Evolutionary conservation across 2,888 invertebrate genomes (phyloP).

Genomic region (Stictocephala bisonia): DNA sequence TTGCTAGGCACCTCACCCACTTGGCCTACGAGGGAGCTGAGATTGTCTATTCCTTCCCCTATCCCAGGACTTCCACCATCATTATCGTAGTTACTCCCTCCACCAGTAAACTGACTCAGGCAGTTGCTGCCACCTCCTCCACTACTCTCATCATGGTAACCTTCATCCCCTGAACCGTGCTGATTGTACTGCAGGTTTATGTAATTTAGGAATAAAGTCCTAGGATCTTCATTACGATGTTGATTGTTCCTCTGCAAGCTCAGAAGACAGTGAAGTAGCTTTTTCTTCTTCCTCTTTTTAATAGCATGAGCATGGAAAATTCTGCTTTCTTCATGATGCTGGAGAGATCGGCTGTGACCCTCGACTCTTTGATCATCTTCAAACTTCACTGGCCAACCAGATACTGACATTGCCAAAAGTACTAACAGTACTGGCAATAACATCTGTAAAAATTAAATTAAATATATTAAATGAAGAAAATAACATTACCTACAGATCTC

Average conservation of each 20-base stretch:
- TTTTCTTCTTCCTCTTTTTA: slow-evolving; percentile 46
- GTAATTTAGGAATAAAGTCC: slow-evolving; percentile 40
- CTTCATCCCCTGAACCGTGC: neutral
- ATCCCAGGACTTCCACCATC: slow-evolving; percentile 14
- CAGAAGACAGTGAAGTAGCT: slow-evolving; percentile 45
- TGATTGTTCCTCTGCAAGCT: slow-evolving; percentile 17
- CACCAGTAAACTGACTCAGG: slow-evolving; percentile 2
- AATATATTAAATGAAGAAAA: no score
- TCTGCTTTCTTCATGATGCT: slow-evolving; percentile 32
- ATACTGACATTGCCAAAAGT: neutral
- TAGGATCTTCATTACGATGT: slow-evolving; percentile 5
- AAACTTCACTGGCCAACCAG: slow-evolving; percentile 16
- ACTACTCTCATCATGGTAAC: slow-evolving; percentile 26
- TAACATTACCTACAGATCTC: no score
- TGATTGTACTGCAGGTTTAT: slow-evolving; percentile 39
- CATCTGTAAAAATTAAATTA: no score
- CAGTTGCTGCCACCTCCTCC: slow-evolving; percentile 25
- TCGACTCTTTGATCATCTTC: neutral
- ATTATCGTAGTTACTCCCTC: neutral
- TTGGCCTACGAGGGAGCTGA: slow-evolving; percentile 27
- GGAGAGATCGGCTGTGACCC: neutral
- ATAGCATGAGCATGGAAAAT: slow-evolving; percentile 44
- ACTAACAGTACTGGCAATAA: neutral
- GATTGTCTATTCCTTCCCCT: slow-evolving; percentile 43
- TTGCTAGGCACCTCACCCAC: slow-evolving; percentile 26